Base-by-base conservation (phyloP, 2,888 invertebrate genomes). In the Drosophila prolongata region DNA sequence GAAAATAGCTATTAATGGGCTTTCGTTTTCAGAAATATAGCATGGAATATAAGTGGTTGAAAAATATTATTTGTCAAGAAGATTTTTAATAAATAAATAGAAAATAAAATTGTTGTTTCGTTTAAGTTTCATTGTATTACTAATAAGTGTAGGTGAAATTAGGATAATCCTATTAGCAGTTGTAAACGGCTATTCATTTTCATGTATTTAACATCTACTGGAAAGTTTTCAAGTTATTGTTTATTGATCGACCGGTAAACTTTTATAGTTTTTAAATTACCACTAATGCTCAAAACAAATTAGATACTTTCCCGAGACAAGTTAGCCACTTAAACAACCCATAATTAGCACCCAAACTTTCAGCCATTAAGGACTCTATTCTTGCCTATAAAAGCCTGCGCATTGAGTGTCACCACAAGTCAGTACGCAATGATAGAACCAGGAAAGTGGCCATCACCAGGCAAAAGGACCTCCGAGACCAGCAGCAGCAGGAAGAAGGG, bases 301-400 rank as follows among this genome's bases (percentile, higher is more conserved):
- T 53, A 58, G 59, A 54, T 56, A 67, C 61, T 75, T 65, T 56
- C 43, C 54, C 27, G 6, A n/a, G 24, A 64, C 62, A 68, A 77
- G 81, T 66, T 77, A 64, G 44, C 43, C 34, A 43, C 60, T 49
- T 54, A 64, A 77, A 70, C 65, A 87, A 53, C n/a, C 19, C 62
- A 44, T 68, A 85, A 87, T 85, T 79, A 81, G 47, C 67, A 64
- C 53, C 61, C 53, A 43, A 69, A 50, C 54, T 55, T 50, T 27
- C 1, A 56, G 24, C 52, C 49, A 56, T 71, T 70, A 77, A 42
- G 34, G 30, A 19, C 5, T 6, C 8, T 4, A 19, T 11, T 11
- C 30, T 8, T 14, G 54, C 38, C 57, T 85, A 84, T 85, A 85
- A 79, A 87, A 67, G 77, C 11, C 35, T 3, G 50, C 11, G 42